Evolutionary conservation across 2,797 vertebrate genomes (phyloP).

Genomic region (Melanotaenia boesemani): DNA sequence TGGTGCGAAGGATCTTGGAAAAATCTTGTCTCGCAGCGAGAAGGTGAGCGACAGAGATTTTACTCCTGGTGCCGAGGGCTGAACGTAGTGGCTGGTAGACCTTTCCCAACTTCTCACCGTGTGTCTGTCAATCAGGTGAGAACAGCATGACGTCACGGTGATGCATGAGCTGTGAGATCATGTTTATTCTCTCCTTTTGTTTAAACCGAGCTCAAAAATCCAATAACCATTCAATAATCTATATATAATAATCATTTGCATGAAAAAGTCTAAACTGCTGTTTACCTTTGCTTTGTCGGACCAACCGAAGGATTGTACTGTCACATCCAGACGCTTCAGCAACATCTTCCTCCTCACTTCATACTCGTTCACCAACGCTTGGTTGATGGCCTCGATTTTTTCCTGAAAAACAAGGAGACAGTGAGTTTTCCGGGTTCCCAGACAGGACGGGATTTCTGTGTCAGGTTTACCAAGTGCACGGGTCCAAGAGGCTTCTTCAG

Average conservation of each 20-base stretch:
- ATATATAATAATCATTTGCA: no score
- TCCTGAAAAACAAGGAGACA: conserved; percentile 80
- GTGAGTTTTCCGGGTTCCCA: not conserved
- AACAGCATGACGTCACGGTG: no score
- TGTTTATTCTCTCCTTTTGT: no score
- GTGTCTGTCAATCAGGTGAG: conserved; percentile 77
- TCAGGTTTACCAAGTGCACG: conserved; percentile 89
- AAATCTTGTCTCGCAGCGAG: conserved; percentile 93
- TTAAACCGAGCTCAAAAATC: no score
- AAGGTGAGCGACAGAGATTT: conserved; percentile 90
- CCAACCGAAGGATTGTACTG: conserved; percentile 98
- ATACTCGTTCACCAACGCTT: conserved; percentile 95
- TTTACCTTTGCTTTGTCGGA: conserved; percentile 96
- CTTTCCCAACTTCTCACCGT: conserved; percentile 91
- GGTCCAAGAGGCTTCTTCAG: conserved; percentile 93
- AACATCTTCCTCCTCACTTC: conserved; percentile 96
- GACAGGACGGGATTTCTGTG: not conserved
- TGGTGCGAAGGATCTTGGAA: conserved; percentile 95
- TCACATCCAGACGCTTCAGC: conserved; percentile 96
- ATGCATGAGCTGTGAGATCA: no score
- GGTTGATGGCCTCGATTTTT: conserved; percentile 97
- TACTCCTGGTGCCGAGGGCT: conserved; percentile 84
- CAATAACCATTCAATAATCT: no score
- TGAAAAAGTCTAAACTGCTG: not conserved
- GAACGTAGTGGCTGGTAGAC: conserved; percentile 94